Conservation (phyloP, 2,113 vertebrate species). For the Castor canadensis region DNA sequence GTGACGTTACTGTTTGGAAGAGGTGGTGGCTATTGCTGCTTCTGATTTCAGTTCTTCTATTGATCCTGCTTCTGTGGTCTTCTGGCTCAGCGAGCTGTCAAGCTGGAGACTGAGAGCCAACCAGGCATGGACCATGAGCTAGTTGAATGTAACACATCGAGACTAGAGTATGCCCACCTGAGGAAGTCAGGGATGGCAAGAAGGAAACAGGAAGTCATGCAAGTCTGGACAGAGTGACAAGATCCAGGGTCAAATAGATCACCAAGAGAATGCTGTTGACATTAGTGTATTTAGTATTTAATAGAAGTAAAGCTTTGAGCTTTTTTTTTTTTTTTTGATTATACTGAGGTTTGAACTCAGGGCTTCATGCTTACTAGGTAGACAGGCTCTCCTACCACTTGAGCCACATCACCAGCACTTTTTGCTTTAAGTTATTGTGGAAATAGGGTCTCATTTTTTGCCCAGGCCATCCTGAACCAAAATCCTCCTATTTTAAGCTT, state of each 20-base stretch:
- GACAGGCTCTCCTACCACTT: too few relatives aligned
- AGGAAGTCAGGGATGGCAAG: not conserved
- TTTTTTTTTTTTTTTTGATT: too few relatives aligned
- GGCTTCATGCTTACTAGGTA: too few relatives aligned
- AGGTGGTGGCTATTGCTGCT: not conserved
- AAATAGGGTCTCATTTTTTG: too few relatives aligned
- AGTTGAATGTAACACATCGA: not conserved
- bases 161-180: rapidly evolving
- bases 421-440: too few relatives aligned
- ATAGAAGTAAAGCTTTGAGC: not conserved
- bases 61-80: not conserved
- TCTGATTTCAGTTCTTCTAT: not conserved
- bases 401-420: too few relatives aligned
- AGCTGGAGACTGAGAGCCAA: not conserved
- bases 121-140: rapidly evolving
- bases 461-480: too few relatives aligned
- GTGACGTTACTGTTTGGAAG: constrained; percentile 45
- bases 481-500: too few relatives aligned
- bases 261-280: not conserved
- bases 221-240: not conserved
- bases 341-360: too few relatives aligned
- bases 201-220: rapidly evolving
- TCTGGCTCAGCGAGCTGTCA: not conserved
- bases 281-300: not conserved
- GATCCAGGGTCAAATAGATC: too few relatives aligned